Percentiles rank a stretch among this genome's conserved stretches.
phyloP scores from a whole-genome alignment of 2,888 invertebrate genomes.

The Patella caerulea region DNA sequence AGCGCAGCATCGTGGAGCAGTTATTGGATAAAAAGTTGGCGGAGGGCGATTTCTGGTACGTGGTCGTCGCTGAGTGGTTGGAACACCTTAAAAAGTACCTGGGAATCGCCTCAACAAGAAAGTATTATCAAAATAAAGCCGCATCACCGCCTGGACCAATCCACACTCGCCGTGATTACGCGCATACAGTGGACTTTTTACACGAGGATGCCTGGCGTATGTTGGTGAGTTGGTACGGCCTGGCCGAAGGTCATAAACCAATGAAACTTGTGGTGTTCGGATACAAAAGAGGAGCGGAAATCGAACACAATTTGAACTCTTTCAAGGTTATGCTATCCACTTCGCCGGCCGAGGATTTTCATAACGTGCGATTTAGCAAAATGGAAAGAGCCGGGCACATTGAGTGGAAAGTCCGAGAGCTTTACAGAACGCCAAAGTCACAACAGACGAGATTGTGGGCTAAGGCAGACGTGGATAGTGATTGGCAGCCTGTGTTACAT shows the following conservation, averaged over 20 bases:
- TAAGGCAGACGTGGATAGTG: conserved; percentile 59
- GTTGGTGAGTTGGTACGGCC: conserved; percentile 62
- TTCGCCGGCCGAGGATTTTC: conserved; percentile 59
- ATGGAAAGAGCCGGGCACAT: conserved; percentile 66
- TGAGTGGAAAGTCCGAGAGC: conserved; percentile 60
- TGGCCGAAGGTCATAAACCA: conserved; percentile 62
- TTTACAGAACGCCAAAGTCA: conserved; percentile 49
- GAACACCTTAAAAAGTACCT: conserved; percentile 63
- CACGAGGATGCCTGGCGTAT: conserved; percentile 66
- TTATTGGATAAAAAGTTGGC: conserved; percentile 56
- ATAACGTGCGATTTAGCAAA: conserved; percentile 64
- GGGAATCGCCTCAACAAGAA: conserved; percentile 56
- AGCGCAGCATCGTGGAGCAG: conserved; percentile 60
- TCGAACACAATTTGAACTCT: conserved; percentile 65
- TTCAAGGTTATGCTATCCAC: conserved; percentile 61
- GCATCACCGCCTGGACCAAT: conserved; percentile 59
- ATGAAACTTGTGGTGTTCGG: conserved; percentile 63
- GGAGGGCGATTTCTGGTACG: conserved; percentile 67
- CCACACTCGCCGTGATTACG: conserved; percentile 59
- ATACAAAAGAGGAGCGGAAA: conserved; percentile 60
- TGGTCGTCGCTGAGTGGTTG: conserved; percentile 64
- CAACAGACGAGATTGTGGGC: conserved; percentile 60
- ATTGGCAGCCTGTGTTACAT: conserved; percentile 58
- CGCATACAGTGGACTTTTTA: conserved; percentile 62
- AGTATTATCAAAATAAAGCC: conserved; percentile 60